Evolutionary conservation across 2,113 vertebrate genomes (phyloP).

Genomic region (Corvus moneduloides): DNA sequence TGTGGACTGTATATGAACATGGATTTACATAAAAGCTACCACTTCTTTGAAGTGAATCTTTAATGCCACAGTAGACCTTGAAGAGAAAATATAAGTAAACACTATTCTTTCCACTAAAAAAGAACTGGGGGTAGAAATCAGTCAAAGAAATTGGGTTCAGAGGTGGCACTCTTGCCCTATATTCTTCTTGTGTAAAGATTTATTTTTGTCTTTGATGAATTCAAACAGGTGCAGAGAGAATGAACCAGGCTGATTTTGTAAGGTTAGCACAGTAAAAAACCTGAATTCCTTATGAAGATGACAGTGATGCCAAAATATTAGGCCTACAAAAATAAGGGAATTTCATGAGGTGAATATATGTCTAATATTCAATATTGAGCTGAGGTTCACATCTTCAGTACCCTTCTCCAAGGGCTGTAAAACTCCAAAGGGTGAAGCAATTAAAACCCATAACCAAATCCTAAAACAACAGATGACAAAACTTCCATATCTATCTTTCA

Average conservation of each 20-base stretch:
- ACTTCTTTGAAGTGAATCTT: conserved; percentile 7
- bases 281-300: background rate
- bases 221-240: background rate
- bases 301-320: background rate
- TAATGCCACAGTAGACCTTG: background rate
- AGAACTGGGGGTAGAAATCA: background rate
- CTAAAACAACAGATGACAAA: background rate
- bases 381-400: background rate
- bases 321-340: background rate
- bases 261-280: background rate
- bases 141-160: background rate
- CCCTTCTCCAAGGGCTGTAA: background rate
- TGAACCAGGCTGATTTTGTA: background rate
- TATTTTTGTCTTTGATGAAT: background rate
- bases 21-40: background rate
- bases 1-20: background rate
- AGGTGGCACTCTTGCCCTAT: background rate
- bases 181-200: background rate
- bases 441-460: background rate
- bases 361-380: background rate
- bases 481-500: background rate
- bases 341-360: background rate
- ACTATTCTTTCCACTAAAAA: background rate
- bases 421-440: background rate
- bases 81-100: background rate